A percentile compares a stretch with the other conserved stretches of the same genome.
Evolutionary conservation across 2,113 vertebrate genomes (phyloP).

Genomic region (Pao palembangensis): DNA sequence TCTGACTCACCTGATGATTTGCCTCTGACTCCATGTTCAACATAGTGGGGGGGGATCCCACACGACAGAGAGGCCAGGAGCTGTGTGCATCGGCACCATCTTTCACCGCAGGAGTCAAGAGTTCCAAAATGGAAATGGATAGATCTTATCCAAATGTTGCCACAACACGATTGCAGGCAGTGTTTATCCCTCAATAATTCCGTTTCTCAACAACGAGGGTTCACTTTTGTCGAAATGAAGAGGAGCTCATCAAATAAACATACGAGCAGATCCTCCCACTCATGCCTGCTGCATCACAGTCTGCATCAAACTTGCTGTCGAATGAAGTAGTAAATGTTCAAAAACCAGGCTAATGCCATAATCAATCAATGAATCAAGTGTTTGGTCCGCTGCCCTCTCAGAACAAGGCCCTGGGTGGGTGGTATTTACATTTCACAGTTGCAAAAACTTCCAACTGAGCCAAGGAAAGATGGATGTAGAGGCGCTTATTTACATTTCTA

Average conservation of each 20-base stretch:
- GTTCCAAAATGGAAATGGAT: background rate
- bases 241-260: conserved; percentile 15
- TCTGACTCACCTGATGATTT: conserved; percentile 73
- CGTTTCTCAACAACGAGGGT: background rate
- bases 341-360: conserved; percentile 48
- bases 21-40: conserved; percentile 52
- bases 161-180: background rate
- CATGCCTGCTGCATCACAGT: conserved; percentile 9
- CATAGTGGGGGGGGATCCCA: conserved; percentile 49
- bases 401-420: conserved; percentile 48
- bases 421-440: conserved; percentile 69
- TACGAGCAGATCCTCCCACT: background rate
- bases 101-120: conserved; percentile 10
- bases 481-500: conserved; percentile 59
- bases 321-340: conserved; percentile 21
- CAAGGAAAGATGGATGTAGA: conserved; percentile 39
- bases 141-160: background rate
- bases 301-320: conserved; percentile 28
- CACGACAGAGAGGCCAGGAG: conserved; percentile 39
- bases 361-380: conserved; percentile 62
- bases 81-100: conserved; percentile 23
- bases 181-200: background rate
- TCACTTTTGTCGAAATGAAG: conserved; percentile 10
- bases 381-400: conserved; percentile 44
- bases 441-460: conserved; percentile 47